Base-by-base conservation (phyloP, 2,113 vertebrate species). In the Paracyprichromis sp. region DNA sequence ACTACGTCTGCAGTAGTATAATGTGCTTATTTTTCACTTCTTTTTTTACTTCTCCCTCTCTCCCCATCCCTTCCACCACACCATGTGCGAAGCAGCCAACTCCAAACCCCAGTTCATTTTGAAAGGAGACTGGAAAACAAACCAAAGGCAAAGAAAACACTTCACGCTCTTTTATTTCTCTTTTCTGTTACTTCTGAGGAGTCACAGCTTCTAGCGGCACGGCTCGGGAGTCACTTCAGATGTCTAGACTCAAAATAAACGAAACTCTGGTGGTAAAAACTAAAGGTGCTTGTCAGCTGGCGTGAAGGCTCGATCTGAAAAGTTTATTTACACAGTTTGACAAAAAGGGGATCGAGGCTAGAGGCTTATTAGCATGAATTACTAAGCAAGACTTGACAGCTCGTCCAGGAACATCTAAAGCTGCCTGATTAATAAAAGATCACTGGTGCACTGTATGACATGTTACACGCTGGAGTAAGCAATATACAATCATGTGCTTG, bases 241-340 rank as follows among this genome's bases (percentile, higher is more conserved):
- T 93, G 95, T 94, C 89, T 84, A 80, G 89, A 95, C 94, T 96
- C 91, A 95, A 96, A 97, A 96, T 96, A 96, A 96, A 96, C 95
- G 31, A 31, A 83, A 90, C 89, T 91, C 88, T 31, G 47, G 76
- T 78, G 93, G 84, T 90, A 91, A 95, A 95, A 96, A 95, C 61
- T 93, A 94, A 94, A 95, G 94, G 63, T 29, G 71, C 82, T 88
- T 40, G 2, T 61, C 91, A 57, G 93, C 91, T 52, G 82, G 85
- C 73, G 78, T 82, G 84, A 87, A 90, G 79, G 78, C 85, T 78
- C 78, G 26, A 78, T 83, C 36, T 19, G 53, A 86, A 90, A 94
- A 54, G 92, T 94, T 95, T 95, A 94, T 95, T 94, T 94, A 90
- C 85, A 91, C 83, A 80, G 84, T 54, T 45, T 2, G 31, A 84